Percentiles rank a stretch among this genome's conserved stretches.
Conservation (phyloP, 2,888 invertebrate genomes). For the Leptura quadrifasciata region DNA sequence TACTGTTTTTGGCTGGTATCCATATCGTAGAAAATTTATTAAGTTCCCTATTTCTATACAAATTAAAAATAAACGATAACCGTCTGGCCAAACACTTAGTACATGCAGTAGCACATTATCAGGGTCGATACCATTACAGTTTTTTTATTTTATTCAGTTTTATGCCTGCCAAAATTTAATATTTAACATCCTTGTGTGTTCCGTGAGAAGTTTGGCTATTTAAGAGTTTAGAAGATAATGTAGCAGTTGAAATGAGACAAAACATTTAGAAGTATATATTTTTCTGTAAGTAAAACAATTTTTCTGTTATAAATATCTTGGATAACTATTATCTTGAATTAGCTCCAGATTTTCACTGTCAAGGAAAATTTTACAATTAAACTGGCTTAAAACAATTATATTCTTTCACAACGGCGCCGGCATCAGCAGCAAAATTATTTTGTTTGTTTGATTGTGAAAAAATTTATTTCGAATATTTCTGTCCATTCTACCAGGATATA, state of each 20-base stretch:
- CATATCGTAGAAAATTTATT: slow-evolving; percentile 50
- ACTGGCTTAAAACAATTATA: too few species aligned
- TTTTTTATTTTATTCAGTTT: slow-evolving; percentile 40
- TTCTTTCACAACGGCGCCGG: too few species aligned
- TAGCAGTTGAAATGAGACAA: background rate
- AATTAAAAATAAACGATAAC: slow-evolving; percentile 55
- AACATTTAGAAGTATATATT: too few species aligned
- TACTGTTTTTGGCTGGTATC: slow-evolving; percentile 49
- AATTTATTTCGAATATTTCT: too few species aligned
- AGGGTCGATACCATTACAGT: slow-evolving; percentile 52
- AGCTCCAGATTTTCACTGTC: too few species aligned
- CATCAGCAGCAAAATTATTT: too few species aligned
- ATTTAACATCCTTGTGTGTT: background rate
- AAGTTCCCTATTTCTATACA: slow-evolving; percentile 53
- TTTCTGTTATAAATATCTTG: too few species aligned
- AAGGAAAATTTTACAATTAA: too few species aligned
- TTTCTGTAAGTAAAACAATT: too few species aligned
- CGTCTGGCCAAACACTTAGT: slow-evolving; percentile 47
- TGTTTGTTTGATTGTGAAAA: too few species aligned
- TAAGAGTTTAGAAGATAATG: background rate
- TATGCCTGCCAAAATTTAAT: slow-evolving; percentile 32
- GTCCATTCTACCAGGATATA: too few species aligned
- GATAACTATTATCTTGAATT: too few species aligned
- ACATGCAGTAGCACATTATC: slow-evolving; percentile 48
- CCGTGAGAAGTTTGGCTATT: background rate